Base-by-base conservation (phyloP, 2,113 vertebrate species). In the Heterochromis multidens region DNA sequence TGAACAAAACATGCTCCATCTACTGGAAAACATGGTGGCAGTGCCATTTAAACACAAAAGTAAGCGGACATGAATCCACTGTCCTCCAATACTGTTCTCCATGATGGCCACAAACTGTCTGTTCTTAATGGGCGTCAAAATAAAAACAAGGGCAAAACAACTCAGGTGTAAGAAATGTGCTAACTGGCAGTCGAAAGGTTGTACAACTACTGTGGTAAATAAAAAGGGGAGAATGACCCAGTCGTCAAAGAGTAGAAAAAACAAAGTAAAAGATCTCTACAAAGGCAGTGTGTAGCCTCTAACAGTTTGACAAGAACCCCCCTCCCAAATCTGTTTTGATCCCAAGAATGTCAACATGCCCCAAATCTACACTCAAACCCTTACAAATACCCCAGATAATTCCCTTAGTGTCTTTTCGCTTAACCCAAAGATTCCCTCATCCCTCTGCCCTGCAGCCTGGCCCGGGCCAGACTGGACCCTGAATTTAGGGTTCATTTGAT, bases 261-360 rank as follows among this genome's bases (percentile, higher is more conserved):
- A 80, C 83, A 3, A 87, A 86, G 81, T 79, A 89, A 86, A 90
- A 89, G 80, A 83, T 81, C 85, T 88, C 74, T 85, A 92, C 84
- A 92, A 94, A 94, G 94, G 94, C 94, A 95, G 94, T 95, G 94
- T 86, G 85, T 83, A 95, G 94, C 93, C 94, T 91, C 91, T 89
- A 95, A 94, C 85, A 88, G 87, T 93, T 94, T 90, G 82, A 93
- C 86, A 88, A 91, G 43, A 84, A 76, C 67, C 78, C 85, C 80
- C 19, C 67, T 17, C 79, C 79, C 12, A 4, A 21, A 86, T 77
- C 61, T 2, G 1, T 17, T 65, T 27, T 27, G 7, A 43, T 49
- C 60, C 52, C 21, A n/a, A 8, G 6, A 4, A 43, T n/a, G 14
- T 58, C 76, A 43, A 77, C 46, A 21, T 74, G 67, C 43, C 25